phyloP scores from a whole-genome alignment of 2,888 invertebrate species.

The Asteroscopus sphinx region DNA sequence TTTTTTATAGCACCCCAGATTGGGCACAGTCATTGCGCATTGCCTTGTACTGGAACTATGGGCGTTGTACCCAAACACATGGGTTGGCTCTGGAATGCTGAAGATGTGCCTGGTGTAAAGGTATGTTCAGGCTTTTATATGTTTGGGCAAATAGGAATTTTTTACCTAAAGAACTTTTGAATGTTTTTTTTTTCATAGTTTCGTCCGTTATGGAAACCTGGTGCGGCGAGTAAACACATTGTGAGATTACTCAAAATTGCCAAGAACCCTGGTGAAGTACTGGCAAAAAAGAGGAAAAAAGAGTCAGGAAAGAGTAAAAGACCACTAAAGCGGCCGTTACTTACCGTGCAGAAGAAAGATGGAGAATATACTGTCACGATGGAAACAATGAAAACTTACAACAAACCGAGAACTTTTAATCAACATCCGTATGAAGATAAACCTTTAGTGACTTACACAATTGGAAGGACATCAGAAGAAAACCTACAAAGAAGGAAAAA shows the following conservation, averaged over 20 bases:
- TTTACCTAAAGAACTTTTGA: constrained; percentile 26
- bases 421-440: constrained; percentile 85
- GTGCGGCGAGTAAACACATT: constrained; percentile 82
- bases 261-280: constrained; percentile 74
- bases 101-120: constrained; percentile 81
- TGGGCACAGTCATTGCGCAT: constrained; percentile 79
- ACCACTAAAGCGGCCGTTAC: constrained; percentile 78
- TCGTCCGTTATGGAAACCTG: constrained; percentile 84
- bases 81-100: constrained; percentile 88
- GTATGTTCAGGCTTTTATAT: constrained; percentile 58
- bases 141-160: background rate
- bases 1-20: constrained; percentile 78
- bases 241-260: constrained; percentile 78
- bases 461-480: constrained; percentile 84
- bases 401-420: constrained; percentile 75
- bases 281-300: constrained; percentile 77
- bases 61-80: constrained; percentile 80
- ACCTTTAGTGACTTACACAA: constrained; percentile 76
- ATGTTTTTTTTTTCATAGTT: constrained; percentile 75
- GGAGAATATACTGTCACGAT: constrained; percentile 84
- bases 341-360: constrained; percentile 80
- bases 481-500: constrained; percentile 76
- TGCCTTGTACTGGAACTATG: constrained; percentile 75
- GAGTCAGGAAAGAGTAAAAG: constrained; percentile 70
- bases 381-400: constrained; percentile 82